Percentiles rank a stretch among this genome's conserved stretches.
These are phyloP conservation scores for Ichneumoninae sp. DNA, from an alignment of 2,888 invertebrate genomes.

Conservation along the genomic window DNA sequence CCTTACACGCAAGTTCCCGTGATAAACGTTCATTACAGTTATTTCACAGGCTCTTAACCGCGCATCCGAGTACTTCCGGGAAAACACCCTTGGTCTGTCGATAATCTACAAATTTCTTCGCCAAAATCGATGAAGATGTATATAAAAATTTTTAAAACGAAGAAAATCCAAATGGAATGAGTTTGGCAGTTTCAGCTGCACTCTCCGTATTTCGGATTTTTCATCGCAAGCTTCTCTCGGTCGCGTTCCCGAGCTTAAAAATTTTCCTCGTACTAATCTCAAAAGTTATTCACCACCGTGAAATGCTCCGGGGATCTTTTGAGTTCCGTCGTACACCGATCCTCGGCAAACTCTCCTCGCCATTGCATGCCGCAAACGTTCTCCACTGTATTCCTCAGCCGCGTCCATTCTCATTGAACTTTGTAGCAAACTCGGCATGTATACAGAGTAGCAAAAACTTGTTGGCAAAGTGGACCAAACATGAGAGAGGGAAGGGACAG, in stretches of 20 bases:
- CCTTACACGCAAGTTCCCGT: not conserved
- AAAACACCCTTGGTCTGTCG: not conserved
- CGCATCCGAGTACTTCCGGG: not conserved
- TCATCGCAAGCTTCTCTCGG: not conserved
- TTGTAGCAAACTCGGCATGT: conserved; percentile 37
- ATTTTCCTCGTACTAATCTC: conserved; percentile 36
- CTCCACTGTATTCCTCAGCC: conserved; percentile 7
- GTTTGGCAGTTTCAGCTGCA: not conserved
- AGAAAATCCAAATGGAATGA: not conserved
- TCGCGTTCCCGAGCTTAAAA: not conserved
- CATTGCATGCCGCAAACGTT: conserved; percentile 14
- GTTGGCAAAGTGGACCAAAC: conserved; percentile 19
- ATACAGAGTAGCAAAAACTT: conserved; percentile 19
- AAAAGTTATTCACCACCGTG: conserved; percentile 38
- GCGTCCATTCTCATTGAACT: conserved; percentile 39
- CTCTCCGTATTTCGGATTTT: not conserved
- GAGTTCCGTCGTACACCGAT: conserved; percentile 38
- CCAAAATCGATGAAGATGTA: not conserved
- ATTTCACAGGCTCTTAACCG: not conserved
- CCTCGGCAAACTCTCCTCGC: conserved; percentile 25
- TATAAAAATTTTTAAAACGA: not conserved
- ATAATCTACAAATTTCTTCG: not conserved
- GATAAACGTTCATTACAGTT: not conserved
- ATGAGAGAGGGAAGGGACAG: not conserved
- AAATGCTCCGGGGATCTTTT: conserved; percentile 41